Evolutionary conservation across 2,113 vertebrate species (phyloP).

Genomic region (Thalassoma bifasciatum): DNA sequence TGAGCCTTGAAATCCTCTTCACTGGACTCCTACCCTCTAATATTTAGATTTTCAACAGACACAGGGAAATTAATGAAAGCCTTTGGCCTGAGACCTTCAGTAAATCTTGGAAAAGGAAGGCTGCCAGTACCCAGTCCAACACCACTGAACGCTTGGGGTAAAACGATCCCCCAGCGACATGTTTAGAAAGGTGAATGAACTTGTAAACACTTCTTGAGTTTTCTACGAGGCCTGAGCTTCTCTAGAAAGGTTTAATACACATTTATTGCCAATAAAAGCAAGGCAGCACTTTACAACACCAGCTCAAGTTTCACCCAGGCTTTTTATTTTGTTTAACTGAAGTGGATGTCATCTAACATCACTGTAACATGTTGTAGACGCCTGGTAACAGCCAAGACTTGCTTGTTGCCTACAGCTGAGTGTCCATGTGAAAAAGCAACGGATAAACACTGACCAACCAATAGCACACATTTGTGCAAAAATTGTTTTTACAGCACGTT

Average conservation of each 20-base stretch:
- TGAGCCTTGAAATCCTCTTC: slow-evolving; percentile 30
- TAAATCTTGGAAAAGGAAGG: slow-evolving; percentile 43
- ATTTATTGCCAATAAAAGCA: slow-evolving; percentile 43
- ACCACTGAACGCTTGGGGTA: slow-evolving; percentile 11
- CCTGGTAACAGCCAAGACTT: not conserved
- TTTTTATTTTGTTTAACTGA: slow-evolving; percentile 32
- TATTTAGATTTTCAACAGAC: slow-evolving; percentile 60
- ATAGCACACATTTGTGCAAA: not conserved
- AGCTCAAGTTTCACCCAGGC: slow-evolving; percentile 6
- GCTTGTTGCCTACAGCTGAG: not conserved
- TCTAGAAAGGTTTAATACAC: slow-evolving; percentile 42
- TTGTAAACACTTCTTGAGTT: slow-evolving; percentile 32
- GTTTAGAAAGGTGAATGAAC: slow-evolving; percentile 57
- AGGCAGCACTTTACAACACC: slow-evolving; percentile 27
- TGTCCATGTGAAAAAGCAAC: slow-evolving; percentile 1
- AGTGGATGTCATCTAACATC: slow-evolving; percentile 17
- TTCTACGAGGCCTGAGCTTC: slow-evolving; percentile 4
- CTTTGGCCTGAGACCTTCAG: slow-evolving; percentile 24
- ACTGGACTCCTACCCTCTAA: slow-evolving; percentile 31
- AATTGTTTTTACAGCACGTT: slow-evolving; percentile 22
- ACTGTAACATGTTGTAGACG: slow-evolving; percentile 14
- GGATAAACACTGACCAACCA: slow-evolving; percentile 26
- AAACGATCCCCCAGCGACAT: slow-evolving; percentile 6
- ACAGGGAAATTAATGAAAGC: slow-evolving; percentile 39
- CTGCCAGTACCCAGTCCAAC: slow-evolving; percentile 12